Evolutionary conservation across 2,113 vertebrate species (phyloP), one percentile per base, ranked within the genome.

Genomic region (Poeciliopsis retropinna): DNA sequence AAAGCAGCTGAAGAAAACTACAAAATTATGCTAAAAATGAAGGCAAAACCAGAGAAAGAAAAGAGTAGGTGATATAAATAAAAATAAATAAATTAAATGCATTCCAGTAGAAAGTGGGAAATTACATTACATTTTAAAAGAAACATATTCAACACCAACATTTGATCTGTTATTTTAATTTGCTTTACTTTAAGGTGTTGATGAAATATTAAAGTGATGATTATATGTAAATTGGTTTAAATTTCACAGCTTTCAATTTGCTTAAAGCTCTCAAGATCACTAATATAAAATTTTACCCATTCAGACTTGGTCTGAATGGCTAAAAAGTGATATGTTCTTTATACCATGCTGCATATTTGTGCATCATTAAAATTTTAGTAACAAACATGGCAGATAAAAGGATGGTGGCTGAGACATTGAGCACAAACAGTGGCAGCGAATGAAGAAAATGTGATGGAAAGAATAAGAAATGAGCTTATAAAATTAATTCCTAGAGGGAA

Each of bases 401-500:
- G 5, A 32, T 32, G 10, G 28, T 25, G 5, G 27, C 17, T 39
- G 30, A 3, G 14, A 15, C 47, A 66, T 66, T n/a, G 1, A 29
- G 30, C 1, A 3, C 30, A 44, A 37, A 64, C 0, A 8, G 57
- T 14, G 63, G 6, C 29, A 63, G 28, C 66, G 39, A 69, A 47
- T 9, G 3, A 60, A 68, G 17, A 70, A 63, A 60, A 66, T 28
- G 15, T 27, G 60, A 70, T 17, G 28, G 22, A 62, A 54, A 68
- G 15, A 60, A 25, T 57, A 72, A 28, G 44, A 30, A 39, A 39
- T 44, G 12, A 39, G 25, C n/a, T 39, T 57, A 57, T 71, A 60
- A 27, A 70, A 70, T 67, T 29, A 30, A 66, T 51, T 69, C 64
- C 63, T 57, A 62, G 65, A 73, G 75, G 63, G 28, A 78, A 62